phyloP scores from a whole-genome alignment of 2,113 vertebrate species.

The Urocolius indicus region DNA sequence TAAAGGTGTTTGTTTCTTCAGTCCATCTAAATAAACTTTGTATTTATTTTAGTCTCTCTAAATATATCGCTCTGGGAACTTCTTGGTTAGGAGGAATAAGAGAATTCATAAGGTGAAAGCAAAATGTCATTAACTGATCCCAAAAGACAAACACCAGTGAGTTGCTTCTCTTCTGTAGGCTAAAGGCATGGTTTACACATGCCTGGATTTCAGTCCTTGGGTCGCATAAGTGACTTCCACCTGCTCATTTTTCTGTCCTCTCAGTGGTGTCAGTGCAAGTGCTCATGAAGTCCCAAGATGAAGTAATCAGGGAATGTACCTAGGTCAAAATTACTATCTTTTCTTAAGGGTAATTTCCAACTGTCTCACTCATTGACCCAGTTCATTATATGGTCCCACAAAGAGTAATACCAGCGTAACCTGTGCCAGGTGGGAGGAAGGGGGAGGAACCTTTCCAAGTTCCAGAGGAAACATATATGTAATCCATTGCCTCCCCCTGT shows the following conservation, averaged over 20 bases:
- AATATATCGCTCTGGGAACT: not conserved
- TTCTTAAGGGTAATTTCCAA: not conserved
- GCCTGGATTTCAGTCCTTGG: not conserved
- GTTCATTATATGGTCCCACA: not conserved
- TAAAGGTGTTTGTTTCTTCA: not conserved
- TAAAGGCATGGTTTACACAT: not conserved
- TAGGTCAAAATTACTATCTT: not conserved
- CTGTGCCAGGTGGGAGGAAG: not conserved
- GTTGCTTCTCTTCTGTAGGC: not conserved
- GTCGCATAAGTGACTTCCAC: not conserved
- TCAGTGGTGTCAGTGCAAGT: not conserved
- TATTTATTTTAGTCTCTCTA: not conserved
- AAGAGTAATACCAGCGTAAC: not conserved
- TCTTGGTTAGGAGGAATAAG: not conserved
- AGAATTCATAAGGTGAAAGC: not conserved
- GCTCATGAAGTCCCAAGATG: not conserved
- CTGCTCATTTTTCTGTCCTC: not conserved
- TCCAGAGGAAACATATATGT: not conserved
- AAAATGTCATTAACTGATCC: not conserved
- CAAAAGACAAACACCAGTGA: not conserved
- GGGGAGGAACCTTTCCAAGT: not conserved
- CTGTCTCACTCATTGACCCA: not conserved
- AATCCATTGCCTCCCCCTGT: rapidly evolving
- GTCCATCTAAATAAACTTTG: not conserved
- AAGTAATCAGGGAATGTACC: not conserved